phyloP scores from a whole-genome alignment of 2,113 vertebrate species.

The Peromyscus californicus region DNA sequence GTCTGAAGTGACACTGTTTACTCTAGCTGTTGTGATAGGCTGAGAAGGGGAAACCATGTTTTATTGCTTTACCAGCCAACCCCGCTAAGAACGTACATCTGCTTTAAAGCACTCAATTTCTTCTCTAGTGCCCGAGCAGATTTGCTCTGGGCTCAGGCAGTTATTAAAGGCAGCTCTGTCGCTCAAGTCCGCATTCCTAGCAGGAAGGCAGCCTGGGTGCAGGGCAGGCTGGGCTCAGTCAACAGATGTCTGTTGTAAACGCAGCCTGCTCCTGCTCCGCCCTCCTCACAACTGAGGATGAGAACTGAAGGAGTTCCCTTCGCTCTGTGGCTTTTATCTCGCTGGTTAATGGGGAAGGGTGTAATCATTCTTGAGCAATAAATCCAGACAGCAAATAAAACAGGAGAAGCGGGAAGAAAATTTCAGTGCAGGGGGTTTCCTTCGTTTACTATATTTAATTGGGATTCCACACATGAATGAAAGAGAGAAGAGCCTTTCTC shows the following conservation, averaged over 20 bases:
- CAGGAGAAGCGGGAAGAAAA: slow-evolving; percentile 20
- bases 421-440: slow-evolving; percentile 54
- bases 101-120: slow-evolving; percentile 55
- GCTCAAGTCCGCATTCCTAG: slow-evolving; percentile 22
- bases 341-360: slow-evolving; percentile 56
- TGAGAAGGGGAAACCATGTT: slow-evolving; percentile 39
- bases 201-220: fast-evolving
- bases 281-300: slow-evolving; percentile 31
- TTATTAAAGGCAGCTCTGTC: background rate
- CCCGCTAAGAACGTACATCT: slow-evolving; percentile 72
- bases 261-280: background rate
- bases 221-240: slow-evolving; percentile 1
- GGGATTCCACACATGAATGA: slow-evolving; percentile 59
- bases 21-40: slow-evolving; percentile 61
- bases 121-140: slow-evolving; percentile 56
- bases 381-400: slow-evolving; percentile 64
- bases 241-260: slow-evolving; percentile 62
- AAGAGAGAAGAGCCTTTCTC: slow-evolving; percentile 32
- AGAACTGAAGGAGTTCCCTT: slow-evolving; percentile 41
- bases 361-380: slow-evolving; percentile 56
- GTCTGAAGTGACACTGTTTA: slow-evolving; percentile 75
- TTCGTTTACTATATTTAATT: slow-evolving; percentile 72
- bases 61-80: slow-evolving; percentile 77
- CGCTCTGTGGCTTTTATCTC: slow-evolving; percentile 52
- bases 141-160: slow-evolving; percentile 38